Evolutionary conservation across 2,113 vertebrate genomes (phyloP), one percentile per base, ranked within the genome.

Genomic region (Melospiza melodia): DNA sequence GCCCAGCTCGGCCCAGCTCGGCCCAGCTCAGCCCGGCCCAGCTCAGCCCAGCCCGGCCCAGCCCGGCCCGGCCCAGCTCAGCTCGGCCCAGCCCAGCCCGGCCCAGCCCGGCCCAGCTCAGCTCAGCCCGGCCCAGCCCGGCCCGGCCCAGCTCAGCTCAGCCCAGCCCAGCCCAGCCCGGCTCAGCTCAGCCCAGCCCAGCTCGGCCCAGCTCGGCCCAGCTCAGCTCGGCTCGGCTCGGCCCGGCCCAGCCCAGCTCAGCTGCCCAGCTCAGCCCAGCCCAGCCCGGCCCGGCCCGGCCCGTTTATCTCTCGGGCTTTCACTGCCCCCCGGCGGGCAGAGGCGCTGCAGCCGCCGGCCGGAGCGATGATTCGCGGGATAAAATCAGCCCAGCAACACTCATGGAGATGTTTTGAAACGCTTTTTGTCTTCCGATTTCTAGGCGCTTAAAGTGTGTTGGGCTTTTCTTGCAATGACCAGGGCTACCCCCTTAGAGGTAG

Each of bases 291-390:
- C 2, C n/a, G 3, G 12, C 54, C 17, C 46, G 12, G 9, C 35
- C 57, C 35, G 16, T 9, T 1, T 0, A 20, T 79, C 18, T 23
- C 49, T 4, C 57, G 83, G 87, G 63, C 91, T 86, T 25, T 5
- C 82, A 88, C 66, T 88, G 96, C 96, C 96, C 71, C 89, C 96
- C 74, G 24, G 80, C 57, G 96, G 96, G 30, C 68, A 54, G 52
- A 30, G 21, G 31, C 21, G 18, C 51, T 1, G 44, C 2, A 2
- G 5, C 12, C 25, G 0, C 35, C 6, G 27, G 0, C 10, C 1
- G 2, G 4, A 17, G 5, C 0, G 30, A 0, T 0, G 30, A 12
- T 41, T 8, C 16, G 1, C 1, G 3, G n/a, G 7, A 33, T 25
- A 24, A 51, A 75, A 28, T 2, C 23, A 63, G 15, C 68, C 55